Conservation (phyloP, 2,113 vertebrate genomes). For the Gambusia affinis region DNA sequence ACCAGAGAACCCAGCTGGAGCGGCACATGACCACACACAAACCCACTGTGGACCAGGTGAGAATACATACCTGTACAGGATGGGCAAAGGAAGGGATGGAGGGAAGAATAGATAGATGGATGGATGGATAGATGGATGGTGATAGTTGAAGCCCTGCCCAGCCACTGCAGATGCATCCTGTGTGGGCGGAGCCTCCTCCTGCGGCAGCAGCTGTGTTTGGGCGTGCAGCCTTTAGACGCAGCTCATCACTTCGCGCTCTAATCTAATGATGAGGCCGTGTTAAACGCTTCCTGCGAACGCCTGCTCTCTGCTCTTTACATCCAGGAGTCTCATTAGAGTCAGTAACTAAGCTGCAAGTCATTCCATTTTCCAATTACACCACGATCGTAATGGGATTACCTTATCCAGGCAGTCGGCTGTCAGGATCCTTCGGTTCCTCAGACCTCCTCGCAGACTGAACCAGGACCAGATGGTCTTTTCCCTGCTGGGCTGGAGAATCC, state of each 20-base stretch:
- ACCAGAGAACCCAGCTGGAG: conserved; percentile 93
- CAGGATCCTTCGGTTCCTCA: conserved; percentile 13
- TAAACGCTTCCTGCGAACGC: conserved; percentile 37
- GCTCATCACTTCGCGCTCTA: conserved; percentile 7
- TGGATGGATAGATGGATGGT: background rate
- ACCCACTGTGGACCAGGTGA: conserved; percentile 91
- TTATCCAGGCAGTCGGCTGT: conserved; percentile 17
- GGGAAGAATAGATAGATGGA: no score
- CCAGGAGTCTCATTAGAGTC: conserved; percentile 44
- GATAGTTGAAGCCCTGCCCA: background rate
- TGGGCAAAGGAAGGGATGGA: no score
- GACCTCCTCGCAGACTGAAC: conserved; percentile 44
- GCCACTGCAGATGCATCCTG: conserved; percentile 4
- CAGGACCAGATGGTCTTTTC: conserved; percentile 67
- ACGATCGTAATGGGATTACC: conserved; percentile 57
- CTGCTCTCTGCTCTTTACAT: conserved; percentile 24
- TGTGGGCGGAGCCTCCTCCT: conserved; percentile 51
- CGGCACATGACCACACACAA: conserved; percentile 97
- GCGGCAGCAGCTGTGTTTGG: conserved; percentile 55
- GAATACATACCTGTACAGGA: background rate
- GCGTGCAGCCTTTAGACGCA: background rate
- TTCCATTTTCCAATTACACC: conserved; percentile 57
- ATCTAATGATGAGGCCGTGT: conserved; percentile 32
- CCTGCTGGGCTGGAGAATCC: conserved; percentile 44
- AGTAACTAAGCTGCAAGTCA: conserved; percentile 38